phyloP scores from a whole-genome alignment of 2,113 vertebrate species.

The Spermophilus dauricus region DNA sequence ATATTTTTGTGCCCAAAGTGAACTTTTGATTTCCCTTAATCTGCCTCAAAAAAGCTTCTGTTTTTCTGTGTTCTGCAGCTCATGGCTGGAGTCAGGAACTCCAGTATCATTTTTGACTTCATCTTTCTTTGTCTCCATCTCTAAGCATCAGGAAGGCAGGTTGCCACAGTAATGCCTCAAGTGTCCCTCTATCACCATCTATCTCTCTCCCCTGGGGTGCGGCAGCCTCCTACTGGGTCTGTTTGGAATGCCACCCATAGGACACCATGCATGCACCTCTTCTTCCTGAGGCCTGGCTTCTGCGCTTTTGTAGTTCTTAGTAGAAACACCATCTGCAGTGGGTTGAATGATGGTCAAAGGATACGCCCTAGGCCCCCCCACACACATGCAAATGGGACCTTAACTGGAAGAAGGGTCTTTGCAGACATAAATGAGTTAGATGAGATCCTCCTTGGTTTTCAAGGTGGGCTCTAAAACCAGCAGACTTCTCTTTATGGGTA shows the following conservation, averaged over 20 bases:
- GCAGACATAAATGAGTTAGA: background rate
- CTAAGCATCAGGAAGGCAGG: background rate
- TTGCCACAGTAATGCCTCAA: background rate
- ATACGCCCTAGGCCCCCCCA: no score
- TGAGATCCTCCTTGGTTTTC: background rate
- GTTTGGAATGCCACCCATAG: fast-evolving
- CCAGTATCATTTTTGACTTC: background rate
- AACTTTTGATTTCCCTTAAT: background rate
- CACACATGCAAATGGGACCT: background rate
- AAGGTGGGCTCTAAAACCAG: background rate
- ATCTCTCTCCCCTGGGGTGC: fast-evolving
- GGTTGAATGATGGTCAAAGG: no score
- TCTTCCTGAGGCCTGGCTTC: background rate
- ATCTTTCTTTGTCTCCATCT: background rate
- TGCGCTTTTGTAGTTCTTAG: no score
- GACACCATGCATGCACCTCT: fast-evolving
- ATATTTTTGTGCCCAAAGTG: background rate
- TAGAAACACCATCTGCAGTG: background rate
- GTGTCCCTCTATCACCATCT: no score
- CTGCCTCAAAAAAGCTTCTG: fast-evolving
- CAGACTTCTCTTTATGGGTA: background rate
- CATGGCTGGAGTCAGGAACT: background rate
- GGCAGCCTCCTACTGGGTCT: background rate
- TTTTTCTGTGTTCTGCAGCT: background rate
- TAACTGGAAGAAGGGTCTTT: background rate